Percentiles rank a stretch among this genome's conserved stretches.
These are phyloP conservation scores for Alcedo atthis DNA, from an alignment of 2,797 vertebrate species.

Conservation along the genomic window DNA sequence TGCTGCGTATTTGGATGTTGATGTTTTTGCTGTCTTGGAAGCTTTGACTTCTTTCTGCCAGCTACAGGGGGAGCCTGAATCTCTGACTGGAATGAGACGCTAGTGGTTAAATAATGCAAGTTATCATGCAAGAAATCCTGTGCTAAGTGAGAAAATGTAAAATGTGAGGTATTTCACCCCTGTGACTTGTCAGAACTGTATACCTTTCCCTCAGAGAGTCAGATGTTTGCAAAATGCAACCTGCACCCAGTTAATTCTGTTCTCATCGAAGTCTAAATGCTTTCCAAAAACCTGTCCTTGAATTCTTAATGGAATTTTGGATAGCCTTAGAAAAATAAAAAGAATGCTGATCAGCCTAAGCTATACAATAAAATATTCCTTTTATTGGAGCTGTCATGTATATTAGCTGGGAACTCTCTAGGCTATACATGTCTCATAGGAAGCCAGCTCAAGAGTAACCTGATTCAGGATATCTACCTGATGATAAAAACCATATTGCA, in stretches of 20 bases:
- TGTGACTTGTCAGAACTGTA: neutral
- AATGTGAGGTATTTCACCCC: neutral
- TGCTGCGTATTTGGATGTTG: neutral
- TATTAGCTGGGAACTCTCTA: neutral
- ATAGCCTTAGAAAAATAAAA: conserved; percentile 22
- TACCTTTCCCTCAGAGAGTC: neutral
- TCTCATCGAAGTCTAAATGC: neutral
- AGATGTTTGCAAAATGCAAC: neutral
- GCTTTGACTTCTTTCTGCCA: neutral
- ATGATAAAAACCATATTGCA: conserved; percentile 48
- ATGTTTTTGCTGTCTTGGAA: neutral
- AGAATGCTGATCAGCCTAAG: conserved; percentile 20
- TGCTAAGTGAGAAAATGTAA: neutral
- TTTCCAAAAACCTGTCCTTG: conserved; percentile 36
- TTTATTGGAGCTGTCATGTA: conserved; percentile 2
- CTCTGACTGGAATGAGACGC: neutral
- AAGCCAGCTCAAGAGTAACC: conserved; percentile 16
- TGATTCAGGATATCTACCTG: conserved; percentile 28
- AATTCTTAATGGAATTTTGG: conserved; percentile 16
- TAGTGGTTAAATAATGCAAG: neutral
- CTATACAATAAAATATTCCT: neutral
- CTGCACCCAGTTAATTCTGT: neutral
- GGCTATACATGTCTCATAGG: conserved; percentile 6
- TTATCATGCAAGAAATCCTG: neutral
- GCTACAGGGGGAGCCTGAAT: neutral